Conservation (phyloP, 1,140 invertebrate genomes). For the Rhyzopertha dominica region DNA sequence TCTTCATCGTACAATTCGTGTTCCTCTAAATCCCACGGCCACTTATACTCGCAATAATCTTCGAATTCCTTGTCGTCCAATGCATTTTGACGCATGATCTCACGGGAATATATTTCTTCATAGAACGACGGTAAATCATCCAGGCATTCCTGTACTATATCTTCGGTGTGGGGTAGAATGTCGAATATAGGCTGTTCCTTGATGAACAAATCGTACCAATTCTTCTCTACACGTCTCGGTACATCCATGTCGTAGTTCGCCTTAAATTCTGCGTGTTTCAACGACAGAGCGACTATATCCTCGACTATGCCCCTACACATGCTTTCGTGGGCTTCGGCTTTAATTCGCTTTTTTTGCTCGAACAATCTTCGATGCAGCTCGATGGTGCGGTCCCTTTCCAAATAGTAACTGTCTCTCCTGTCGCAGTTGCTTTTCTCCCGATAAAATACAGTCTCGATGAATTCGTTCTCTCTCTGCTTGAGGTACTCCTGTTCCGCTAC, state of each 20-base stretch:
- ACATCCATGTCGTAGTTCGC: slow-evolving; percentile 33
- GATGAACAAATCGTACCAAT: slow-evolving; percentile 52
- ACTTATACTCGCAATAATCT: slow-evolving; percentile 36
- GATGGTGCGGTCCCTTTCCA: slow-evolving; percentile 49
- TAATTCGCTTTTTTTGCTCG: slow-evolving; percentile 46
- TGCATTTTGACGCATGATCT: slow-evolving; percentile 32
- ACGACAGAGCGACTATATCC: slow-evolving; percentile 51
- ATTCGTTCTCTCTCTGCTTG: slow-evolving; percentile 47
- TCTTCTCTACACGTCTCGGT: slow-evolving; percentile 45
- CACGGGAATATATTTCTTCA: slow-evolving; percentile 19
- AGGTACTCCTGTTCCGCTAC: slow-evolving; percentile 47
- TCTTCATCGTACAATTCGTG: slow-evolving; percentile 7
- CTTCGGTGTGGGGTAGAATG: slow-evolving; percentile 22
- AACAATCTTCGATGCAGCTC: slow-evolving; percentile 50
- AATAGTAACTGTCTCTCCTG: slow-evolving; percentile 47
- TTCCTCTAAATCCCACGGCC: slow-evolving; percentile 40
- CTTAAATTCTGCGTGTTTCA: slow-evolving; percentile 49
- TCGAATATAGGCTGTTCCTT: slow-evolving; percentile 51
- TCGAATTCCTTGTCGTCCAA: slow-evolving; percentile 42
- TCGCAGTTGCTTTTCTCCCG: slow-evolving; percentile 45
- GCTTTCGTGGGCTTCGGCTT: slow-evolving; percentile 44
- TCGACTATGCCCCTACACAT: slow-evolving; percentile 50
- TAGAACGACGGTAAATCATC: slow-evolving; percentile 11
- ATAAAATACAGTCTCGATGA: slow-evolving; percentile 46
- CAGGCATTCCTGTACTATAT: slow-evolving; percentile 8